Evolutionary conservation across 2,797 vertebrate genomes (phyloP).

Genomic region (Momotus momota): DNA sequence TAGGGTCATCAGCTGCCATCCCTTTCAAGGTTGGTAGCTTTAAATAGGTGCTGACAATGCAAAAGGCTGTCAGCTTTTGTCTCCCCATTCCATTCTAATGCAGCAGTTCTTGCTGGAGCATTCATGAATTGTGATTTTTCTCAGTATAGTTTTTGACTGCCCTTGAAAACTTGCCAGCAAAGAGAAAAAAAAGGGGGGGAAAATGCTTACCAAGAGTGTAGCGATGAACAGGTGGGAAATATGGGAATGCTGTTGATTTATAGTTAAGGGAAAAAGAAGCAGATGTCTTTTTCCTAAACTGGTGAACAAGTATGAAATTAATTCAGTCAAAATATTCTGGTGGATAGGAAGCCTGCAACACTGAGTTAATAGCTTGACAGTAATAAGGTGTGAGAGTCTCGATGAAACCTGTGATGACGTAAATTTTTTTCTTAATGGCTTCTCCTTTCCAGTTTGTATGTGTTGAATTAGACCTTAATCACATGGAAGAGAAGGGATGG

Average conservation of each 20-base stretch:
- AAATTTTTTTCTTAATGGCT: neutral
- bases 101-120: neutral
- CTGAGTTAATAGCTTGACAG: neutral
- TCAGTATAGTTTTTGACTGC: neutral
- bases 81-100: neutral
- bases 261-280: neutral
- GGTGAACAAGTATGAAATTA: neutral
- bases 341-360: neutral
- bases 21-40: constrained; percentile 38
- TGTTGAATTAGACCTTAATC: neutral
- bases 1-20: neutral
- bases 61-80: constrained; percentile 1
- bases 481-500: neutral
- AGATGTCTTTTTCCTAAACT: neutral
- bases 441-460: neutral
- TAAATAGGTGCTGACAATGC: neutral
- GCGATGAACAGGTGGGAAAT: neutral
- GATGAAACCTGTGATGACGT: neutral
- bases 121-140: neutral
- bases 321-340: neutral
- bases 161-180: constrained; percentile 23
- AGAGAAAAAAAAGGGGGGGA: neutral
- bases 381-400: neutral
- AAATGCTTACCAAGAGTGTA: neutral
- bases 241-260: neutral